Percentiles rank a stretch among this genome's conserved stretches.
Evolutionary conservation across 2,888 invertebrate species (phyloP).

Genomic region (Yponomeuta evonymella): DNA sequence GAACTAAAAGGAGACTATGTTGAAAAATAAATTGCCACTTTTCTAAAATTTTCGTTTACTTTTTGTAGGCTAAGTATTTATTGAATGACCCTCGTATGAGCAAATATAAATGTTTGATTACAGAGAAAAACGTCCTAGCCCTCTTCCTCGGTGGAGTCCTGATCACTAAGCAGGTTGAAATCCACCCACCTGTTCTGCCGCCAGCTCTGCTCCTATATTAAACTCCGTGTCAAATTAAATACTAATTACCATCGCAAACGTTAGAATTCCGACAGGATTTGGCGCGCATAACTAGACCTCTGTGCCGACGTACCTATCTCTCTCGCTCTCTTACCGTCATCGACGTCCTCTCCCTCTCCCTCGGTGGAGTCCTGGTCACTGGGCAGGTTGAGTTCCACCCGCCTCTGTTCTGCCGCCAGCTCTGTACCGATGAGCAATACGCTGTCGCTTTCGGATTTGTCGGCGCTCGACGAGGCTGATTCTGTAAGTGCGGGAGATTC

Average conservation of each 20-base stretch:
- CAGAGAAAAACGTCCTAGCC: conserved; percentile 68
- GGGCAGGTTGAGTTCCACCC: conserved; percentile 59
- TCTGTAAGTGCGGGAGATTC: not conserved
- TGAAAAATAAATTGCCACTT: too few relatives aligned
- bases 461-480: conserved; percentile 17
- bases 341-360: conserved; percentile 81
- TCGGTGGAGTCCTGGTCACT: conserved; percentile 89
- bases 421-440: conserved; percentile 84
- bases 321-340: conserved; percentile 9
- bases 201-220: conserved; percentile 77
- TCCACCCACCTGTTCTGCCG: conserved; percentile 56
- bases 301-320: conserved; percentile 73
- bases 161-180: conserved; percentile 78
- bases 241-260: too few relatives aligned
- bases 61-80: too few relatives aligned
- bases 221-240: too few relatives aligned
- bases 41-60: too few relatives aligned
- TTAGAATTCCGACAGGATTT: too few relatives aligned
- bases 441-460: conserved; percentile 47
- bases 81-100: too few relatives aligned
- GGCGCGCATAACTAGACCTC: conserved; percentile 43
- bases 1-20: too few relatives aligned
- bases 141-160: conserved; percentile 84
- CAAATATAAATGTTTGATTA: too few relatives aligned
- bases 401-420: conserved; percentile 59